These are phyloP conservation scores for Sprattus sprattus DNA, from an alignment of 2,113 vertebrate genomes.

Conservation along the genomic window DNA sequence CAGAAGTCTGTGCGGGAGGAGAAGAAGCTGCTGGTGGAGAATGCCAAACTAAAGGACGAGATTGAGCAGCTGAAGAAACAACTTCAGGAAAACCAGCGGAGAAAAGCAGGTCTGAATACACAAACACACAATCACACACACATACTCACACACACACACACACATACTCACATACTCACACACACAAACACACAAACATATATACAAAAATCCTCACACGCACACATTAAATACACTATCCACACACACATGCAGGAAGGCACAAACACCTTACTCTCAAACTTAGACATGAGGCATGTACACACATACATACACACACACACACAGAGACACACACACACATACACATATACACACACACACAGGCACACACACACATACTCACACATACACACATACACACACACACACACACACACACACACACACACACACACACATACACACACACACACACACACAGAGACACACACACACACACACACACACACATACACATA, in stretches of 20 bases:
- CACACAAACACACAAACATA: constrained; percentile 17
- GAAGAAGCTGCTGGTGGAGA: constrained; percentile 95
- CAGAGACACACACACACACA: neutral
- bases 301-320: constrained; percentile 18
- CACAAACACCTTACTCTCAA: too few relatives aligned
- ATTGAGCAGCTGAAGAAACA: constrained; percentile 83
- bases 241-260: too few relatives aligned
- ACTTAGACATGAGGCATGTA: too few relatives aligned
- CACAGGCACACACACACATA: neutral
- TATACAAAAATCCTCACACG: neutral
- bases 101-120: constrained; percentile 73
- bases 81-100: constrained; percentile 84
- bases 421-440: neutral
- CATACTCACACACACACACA: neutral
- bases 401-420: constrained; percentile 36
- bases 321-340: constrained; percentile 21
- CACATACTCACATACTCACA: constrained; percentile 24
- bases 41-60: constrained; percentile 93
- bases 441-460: neutral
- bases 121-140: constrained; percentile 48
- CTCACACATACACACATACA: constrained; percentile 12
- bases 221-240: neutral
- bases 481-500: constrained; percentile 26
- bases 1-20: constrained; percentile 90
- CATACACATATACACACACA: constrained; percentile 8